Evolutionary conservation across 2,797 vertebrate species (phyloP), one percentile per base, ranked within the genome.

Genomic region (Platalea minor): DNA sequence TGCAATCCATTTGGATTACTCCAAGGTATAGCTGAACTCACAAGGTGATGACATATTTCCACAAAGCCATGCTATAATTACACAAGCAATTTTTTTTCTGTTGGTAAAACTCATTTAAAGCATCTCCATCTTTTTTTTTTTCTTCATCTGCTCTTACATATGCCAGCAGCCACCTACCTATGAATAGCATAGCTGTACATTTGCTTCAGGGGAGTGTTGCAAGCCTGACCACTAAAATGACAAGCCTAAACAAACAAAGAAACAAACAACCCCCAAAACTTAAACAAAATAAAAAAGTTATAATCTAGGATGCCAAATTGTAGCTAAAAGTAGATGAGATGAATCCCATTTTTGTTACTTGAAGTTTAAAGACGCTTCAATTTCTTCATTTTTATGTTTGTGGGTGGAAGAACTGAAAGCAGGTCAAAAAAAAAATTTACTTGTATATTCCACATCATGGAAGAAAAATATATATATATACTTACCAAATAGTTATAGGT

Each of bases 211-310:
- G 11, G 25, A 83, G 4, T n/a, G 8, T 17, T 81, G 10, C 15
- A 75, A 89, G 28, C 9, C 14, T 56, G 12, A 16, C 17, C 7
- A 39, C n/a, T 41, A 57, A 56, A 72, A 75, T 46, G 2, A 33
- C 14, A 78, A 85, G 4, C 7, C 10, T 45, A 45, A 87, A 61
- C 5, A 75, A 75, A 25, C 2, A 48, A 76, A 60, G 4, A 77
- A 77, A 24, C 2, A 70, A 75, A 41, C 16, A 37, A 41, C 7
- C 2, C 0, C 1, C 1, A 26, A 45, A 67, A 45, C 0, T 35
- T 45, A 18, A 43, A 20, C 8, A 67, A 72, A 45, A 54, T 43
- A 2, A 26, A 54, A 17, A 56, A 21, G 0, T 33, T 43, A 53
- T 24, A 23, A 31, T 50, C 25, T 37, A 78, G 10, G 3, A 7